These are phyloP conservation scores for Xanthia togata DNA, from an alignment of 2,888 invertebrate genomes.

Conservation along the genomic window DNA sequence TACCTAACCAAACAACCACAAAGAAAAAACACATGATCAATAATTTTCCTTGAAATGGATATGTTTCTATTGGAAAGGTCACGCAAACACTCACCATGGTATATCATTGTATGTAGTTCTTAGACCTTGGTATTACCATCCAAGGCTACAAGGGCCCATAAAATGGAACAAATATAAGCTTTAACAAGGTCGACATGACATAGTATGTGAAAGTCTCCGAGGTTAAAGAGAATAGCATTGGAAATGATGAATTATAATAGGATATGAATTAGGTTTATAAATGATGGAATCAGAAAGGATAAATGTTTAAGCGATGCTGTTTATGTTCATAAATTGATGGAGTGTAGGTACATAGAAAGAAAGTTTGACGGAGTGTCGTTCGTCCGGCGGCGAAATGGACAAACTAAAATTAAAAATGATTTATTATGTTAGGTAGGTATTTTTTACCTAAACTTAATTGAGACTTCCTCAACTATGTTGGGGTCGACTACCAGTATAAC, in stretches of 20 bases:
- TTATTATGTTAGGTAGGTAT: too few relatives aligned
- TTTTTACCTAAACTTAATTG: too few relatives aligned
- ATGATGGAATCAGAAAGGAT: neutral
- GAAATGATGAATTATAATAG: neutral
- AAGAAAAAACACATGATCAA: neutral
- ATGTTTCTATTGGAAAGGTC: constrained; percentile 13
- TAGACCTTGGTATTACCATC: constrained; percentile 27
- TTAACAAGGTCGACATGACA: constrained; percentile 23
- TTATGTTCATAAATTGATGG: too few relatives aligned
- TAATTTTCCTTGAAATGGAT: neutral
- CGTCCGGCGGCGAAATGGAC: too few relatives aligned
- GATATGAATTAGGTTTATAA: neutral
- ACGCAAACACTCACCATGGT: neutral
- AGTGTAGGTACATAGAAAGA: too few relatives aligned
- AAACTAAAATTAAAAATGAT: too few relatives aligned
- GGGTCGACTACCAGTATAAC: too few relatives aligned
- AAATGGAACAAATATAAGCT: constrained; percentile 17
- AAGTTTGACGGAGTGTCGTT: too few relatives aligned
- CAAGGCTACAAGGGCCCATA: constrained; percentile 34
- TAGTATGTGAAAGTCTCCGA: neutral
- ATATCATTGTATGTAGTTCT: constrained; percentile 15
- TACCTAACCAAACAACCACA: neutral
- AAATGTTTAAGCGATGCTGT: too few relatives aligned
- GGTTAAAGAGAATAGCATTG: neutral
- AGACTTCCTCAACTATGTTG: too few relatives aligned